Evolutionary conservation across 2,113 vertebrate genomes (phyloP), one percentile per base, ranked within the genome.

Genomic region (Trachemys scripta): DNA sequence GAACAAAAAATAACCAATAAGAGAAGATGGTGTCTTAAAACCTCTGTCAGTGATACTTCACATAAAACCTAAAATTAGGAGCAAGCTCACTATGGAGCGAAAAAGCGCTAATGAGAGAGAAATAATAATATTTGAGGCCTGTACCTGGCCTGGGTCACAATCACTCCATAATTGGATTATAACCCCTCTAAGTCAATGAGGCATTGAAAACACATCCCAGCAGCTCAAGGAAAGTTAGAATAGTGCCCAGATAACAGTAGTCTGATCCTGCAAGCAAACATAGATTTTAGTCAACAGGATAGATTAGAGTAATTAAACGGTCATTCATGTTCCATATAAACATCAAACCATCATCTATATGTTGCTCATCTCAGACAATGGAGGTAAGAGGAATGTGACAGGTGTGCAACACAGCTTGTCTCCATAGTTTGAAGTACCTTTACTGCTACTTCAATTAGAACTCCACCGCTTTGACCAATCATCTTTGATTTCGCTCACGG

Each of bases 91-190:
- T 17, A n/a, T 20, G 8, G 42, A 11, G 59, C 82, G 85, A 92
- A 31, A 87, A 12, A 91, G 78, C 0, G 0, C 65, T 87, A 95
- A 76, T 59, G 80, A 87, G 87, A 54, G 10, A 19, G 35, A 89
- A 86, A 35, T 38, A 92, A 72, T 75, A 87, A 59, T 69, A 89
- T 62, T 79, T 95, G 54, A 96, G 82, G 94, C 82, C 90, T 0
- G 16, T 59, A 94, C 93, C 45, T 92, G 1, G 0, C 19, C 42
- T 93, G 59, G 69, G 27, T 94, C n/a, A 82, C n/a, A 53, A 90
- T 95, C 91, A 59, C 47, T 94, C 92, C 38, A 83, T 83, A 85
- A 78, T 83, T 51, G 94, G 59, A 2, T 82, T 95, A 94, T 84
- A 80, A 42, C 95, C 94, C 42, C 20, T 95, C 80, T 62, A 89